Base-by-base conservation (phyloP, 2,888 invertebrate genomes). In the Rotaria socialis region DNA sequence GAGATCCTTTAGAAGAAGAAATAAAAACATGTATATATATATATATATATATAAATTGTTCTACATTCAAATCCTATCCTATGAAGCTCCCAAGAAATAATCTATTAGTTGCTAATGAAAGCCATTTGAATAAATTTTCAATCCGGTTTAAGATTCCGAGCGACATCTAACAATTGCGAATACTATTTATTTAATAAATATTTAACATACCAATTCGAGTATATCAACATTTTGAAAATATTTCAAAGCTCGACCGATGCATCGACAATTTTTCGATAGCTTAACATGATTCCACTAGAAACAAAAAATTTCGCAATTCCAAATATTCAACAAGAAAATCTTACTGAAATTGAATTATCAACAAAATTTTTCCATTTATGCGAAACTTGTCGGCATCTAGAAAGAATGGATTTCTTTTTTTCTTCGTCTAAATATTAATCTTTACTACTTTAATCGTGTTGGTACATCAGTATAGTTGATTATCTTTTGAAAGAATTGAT, bases 211-310 rank as follows among this genome's bases (percentile, higher is more conserved):
- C 47, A 80, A 80, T 47, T 47, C 43, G 3, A 43, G 24, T 24
- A 80, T 24, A 47, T 43, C 43, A 47, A 80, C n/a, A 47, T 80
- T 80, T 80, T 80, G 43, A 80, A 80, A 80, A 47, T 80, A 80
- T 14, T 47, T 24, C 22, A 80, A 22, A 24, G 80, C 80, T 47
- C 14, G 43, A 47, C 47, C 24, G 14, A 80, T 4, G 47, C 24
- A 24, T 43, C 5, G 19, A 24, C 10, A 22, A 47, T 11, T 3
- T 47, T 24, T 43, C 5, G 80, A 80, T 24, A 80, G n/a, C n/a
- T 80, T 80, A 2, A 80, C 24, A 24, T 24, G 3, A 80, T 80
- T 43, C 80, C 80, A 80, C 80, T 80, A 19, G 7, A 10, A 52
- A 52, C 10, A 52, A 52, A 43, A 8, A 22, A 75, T 47, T 43